Conservation (phyloP, 2,888 invertebrate species). For the Caenorhabditis sinica region DNA sequence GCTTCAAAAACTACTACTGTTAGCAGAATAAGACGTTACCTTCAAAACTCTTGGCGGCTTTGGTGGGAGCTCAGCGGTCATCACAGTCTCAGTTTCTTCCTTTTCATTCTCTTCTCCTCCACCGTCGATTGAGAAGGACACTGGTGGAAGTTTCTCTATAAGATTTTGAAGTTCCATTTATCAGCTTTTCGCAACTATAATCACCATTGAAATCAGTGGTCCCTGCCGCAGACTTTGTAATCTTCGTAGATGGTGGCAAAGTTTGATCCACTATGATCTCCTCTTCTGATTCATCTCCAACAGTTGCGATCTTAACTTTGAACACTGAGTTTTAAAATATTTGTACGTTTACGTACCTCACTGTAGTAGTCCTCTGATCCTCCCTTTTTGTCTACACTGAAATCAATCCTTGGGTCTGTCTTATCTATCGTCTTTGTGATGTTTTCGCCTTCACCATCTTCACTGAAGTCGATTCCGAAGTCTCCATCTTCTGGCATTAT, state of each 20-base stretch:
- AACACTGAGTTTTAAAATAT: background rate
- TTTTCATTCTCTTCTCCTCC: constrained; percentile 61
- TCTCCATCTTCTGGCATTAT: constrained; percentile 79
- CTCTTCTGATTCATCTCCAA: constrained; percentile 63
- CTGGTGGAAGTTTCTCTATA: constrained; percentile 63
- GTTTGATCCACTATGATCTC: constrained; percentile 54
- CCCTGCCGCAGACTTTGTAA: constrained; percentile 46
- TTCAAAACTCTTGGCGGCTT: constrained; percentile 52
- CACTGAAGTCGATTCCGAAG: constrained; percentile 81
- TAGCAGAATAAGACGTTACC: constrained; percentile 10
- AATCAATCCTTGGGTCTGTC: constrained; percentile 65
- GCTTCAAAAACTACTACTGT: no score
- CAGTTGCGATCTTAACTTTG: constrained; percentile 58
- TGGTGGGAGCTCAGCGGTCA: constrained; percentile 57
- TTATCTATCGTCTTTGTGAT: constrained; percentile 55
- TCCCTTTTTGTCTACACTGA: constrained; percentile 68
- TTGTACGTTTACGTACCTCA: constrained; percentile 64
- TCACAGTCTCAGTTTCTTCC: constrained; percentile 42
- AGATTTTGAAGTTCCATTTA: background rate
- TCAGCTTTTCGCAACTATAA: no score
- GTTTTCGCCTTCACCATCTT: constrained; percentile 71
- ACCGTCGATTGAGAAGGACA: constrained; percentile 67
- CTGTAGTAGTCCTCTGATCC: constrained; percentile 77
- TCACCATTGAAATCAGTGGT: constrained; percentile 61
- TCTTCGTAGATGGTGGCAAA: constrained; percentile 59